phyloP scores from a whole-genome alignment of 1,140 invertebrate species.

The Drosophila tani region DNA sequence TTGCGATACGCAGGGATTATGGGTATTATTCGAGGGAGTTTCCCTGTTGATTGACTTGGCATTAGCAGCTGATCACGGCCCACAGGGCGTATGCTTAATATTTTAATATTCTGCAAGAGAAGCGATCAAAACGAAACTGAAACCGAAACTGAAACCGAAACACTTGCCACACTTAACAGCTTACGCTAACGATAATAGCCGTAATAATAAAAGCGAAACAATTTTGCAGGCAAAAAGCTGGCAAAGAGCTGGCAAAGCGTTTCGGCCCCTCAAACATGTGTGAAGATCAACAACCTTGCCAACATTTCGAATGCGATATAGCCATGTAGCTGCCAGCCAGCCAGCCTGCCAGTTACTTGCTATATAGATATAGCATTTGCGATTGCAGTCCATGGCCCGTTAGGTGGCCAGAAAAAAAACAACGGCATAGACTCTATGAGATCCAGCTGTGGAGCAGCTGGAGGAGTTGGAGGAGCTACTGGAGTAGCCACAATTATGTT shows the following conservation, averaged over 20 bases:
- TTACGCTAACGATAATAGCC: constrained; percentile 47
- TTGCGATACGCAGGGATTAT: constrained; percentile 7
- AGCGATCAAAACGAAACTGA: constrained; percentile 4
- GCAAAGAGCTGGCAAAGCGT: constrained; percentile 45
- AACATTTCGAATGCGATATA: constrained; percentile 52
- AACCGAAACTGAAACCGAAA: constrained; percentile 35
- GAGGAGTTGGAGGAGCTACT: not conserved
- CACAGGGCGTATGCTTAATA: constrained; percentile 53
- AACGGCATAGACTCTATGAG: constrained; percentile 18
- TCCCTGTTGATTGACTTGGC: constrained; percentile 35
- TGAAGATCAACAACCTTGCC: constrained; percentile 82
- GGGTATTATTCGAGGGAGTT: constrained; percentile 11
- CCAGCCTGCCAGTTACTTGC: too few species aligned
- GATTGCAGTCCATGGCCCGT: constrained; percentile 55
- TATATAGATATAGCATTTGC: constrained; percentile 9
- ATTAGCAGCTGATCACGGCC: constrained; percentile 6
- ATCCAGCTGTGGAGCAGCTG: constrained; percentile 19
- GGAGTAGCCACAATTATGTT: too few species aligned
- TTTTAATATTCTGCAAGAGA: constrained; percentile 51
- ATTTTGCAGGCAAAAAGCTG: constrained; percentile 26
- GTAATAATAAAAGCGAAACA: constrained; percentile 43
- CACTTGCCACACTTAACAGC: constrained; percentile 62
- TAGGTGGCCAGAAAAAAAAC: constrained; percentile 57
- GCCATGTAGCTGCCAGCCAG: constrained; percentile 15
- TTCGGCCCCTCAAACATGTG: constrained; percentile 43